Percentiles rank a stretch among this genome's conserved stretches.
Conservation (phyloP, 2,113 vertebrate genomes). For the Cryptoleucopteryx plumbea region DNA sequence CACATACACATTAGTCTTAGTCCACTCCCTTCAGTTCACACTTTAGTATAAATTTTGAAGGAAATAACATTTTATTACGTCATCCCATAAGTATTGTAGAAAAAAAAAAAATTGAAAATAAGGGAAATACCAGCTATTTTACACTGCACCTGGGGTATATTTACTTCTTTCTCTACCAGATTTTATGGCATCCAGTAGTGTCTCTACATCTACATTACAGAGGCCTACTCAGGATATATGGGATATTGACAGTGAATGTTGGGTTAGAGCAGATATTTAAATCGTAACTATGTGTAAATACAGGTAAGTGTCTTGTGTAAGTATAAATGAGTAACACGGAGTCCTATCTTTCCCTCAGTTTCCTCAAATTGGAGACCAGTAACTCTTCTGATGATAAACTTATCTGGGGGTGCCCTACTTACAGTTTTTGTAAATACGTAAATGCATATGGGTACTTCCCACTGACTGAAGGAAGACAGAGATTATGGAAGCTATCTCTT, state of each 20-base stretch:
- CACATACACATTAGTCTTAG: neutral
- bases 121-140: neutral
- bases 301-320: neutral
- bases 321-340: neutral
- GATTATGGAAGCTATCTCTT: neutral
- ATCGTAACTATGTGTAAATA: neutral
- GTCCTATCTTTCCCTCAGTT: neutral
- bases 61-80: neutral
- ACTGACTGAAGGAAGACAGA: neutral
- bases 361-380: neutral
- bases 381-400: neutral
- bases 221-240: neutral
- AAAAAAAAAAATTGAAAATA: neutral
- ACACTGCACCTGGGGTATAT: neutral
- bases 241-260: neutral
- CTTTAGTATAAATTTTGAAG: neutral
- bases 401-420: neutral
- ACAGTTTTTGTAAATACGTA: neutral
- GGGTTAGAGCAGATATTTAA: neutral
- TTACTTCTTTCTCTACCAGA: neutral
- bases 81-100: neutral
- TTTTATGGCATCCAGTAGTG: neutral
- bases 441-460: neutral
- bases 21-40: neutral
- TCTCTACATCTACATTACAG: neutral